Evolutionary conservation across 2,113 vertebrate species (phyloP).

Genomic region (Sula dactylatra): DNA sequence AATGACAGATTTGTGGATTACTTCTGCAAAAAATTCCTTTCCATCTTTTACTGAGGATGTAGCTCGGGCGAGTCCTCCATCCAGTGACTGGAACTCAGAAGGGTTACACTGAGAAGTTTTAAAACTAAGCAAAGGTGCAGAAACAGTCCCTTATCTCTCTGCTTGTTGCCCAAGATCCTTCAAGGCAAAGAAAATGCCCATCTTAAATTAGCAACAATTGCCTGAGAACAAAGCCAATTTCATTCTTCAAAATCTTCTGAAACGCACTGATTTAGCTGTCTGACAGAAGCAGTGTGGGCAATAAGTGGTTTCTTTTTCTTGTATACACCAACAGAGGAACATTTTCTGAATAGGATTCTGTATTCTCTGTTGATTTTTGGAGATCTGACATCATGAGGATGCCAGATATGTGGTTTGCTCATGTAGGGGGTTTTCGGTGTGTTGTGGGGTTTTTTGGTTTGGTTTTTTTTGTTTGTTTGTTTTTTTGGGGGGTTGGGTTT

Average conservation of each 20-base stretch:
- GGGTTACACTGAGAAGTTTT: neutral
- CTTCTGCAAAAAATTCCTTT: neutral
- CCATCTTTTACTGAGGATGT: neutral
- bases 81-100: neutral
- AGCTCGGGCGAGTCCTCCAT: neutral
- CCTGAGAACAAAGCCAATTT: neutral
- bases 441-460: too few species aligned
- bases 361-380: conserved; percentile 26
- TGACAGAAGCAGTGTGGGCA: neutral
- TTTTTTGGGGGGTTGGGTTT: too few species aligned
- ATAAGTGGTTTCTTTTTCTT: neutral
- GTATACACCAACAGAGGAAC: neutral
- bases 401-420: conserved; percentile 59
- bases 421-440: neutral
- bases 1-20: neutral
- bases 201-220: neutral
- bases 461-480: neutral
- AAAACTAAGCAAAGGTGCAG: neutral
- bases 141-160: neutral
- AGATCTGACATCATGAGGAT: conserved; percentile 45
- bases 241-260: neutral
- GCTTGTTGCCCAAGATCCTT: neutral
- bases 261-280: neutral
- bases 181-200: neutral
- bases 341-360: conserved; percentile 7